These are phyloP conservation scores for Podabrus alpinus DNA, from an alignment of 2,888 invertebrate species.

Conservation along the genomic window DNA sequence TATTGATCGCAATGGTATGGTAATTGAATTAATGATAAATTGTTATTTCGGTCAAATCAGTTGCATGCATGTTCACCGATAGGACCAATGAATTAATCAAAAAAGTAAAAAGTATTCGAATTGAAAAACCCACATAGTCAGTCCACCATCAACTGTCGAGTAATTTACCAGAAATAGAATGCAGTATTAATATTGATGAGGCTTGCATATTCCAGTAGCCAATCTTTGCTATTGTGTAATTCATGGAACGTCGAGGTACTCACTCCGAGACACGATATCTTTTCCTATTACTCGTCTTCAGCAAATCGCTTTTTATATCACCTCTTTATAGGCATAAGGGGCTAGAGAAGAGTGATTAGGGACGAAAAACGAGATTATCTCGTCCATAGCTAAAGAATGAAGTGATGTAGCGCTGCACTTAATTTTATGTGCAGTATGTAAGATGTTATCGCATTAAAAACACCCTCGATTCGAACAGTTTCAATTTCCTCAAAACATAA, in stretches of 20 bases:
- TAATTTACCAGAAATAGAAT: slow-evolving; percentile 36
- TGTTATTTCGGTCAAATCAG: not conserved
- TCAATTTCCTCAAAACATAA: slow-evolving; percentile 1
- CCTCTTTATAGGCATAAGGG: slow-evolving; percentile 32
- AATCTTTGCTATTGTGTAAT: slow-evolving; percentile 53
- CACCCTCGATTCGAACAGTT: not conserved
- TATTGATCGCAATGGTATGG: not conserved
- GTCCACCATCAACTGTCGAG: slow-evolving; percentile 1
- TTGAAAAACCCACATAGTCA: not conserved
- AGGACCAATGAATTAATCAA: not conserved
- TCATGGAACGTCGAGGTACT: slow-evolving; percentile 42
- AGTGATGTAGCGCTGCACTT: slow-evolving; percentile 32
- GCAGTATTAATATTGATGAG: slow-evolving; percentile 53
- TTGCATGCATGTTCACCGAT: not conserved
- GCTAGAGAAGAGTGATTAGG: slow-evolving; percentile 30
- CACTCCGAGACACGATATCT: slow-evolving; percentile 22
- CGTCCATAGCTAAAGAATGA: slow-evolving; percentile 27
- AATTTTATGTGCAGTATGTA: slow-evolving; percentile 30
- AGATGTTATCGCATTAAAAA: slow-evolving; percentile 12
- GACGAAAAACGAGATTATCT: slow-evolving; percentile 33
- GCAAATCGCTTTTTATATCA: slow-evolving; percentile 30
- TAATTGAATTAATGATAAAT: not conserved
- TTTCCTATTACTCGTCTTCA: slow-evolving; percentile 26
- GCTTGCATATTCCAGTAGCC: slow-evolving; percentile 54
- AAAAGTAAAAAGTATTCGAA: not conserved